Evolutionary conservation across 2,113 vertebrate genomes (phyloP).

Genomic region (Stomatorhinus ivindoensis): DNA sequence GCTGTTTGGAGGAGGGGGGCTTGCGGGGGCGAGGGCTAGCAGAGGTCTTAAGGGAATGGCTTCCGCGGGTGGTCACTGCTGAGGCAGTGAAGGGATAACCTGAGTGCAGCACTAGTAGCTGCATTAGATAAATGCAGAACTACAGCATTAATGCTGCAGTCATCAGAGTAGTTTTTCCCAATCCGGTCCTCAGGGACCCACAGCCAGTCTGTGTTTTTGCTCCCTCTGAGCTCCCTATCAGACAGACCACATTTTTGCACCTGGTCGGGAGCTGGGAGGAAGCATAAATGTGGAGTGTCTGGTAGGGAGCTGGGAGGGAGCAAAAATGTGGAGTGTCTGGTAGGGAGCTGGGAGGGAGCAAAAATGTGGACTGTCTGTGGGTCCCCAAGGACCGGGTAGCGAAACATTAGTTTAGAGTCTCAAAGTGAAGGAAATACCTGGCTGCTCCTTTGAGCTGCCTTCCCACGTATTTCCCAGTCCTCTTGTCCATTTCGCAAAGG

Average conservation of each 20-base stretch:
- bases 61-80: constrained; percentile 44
- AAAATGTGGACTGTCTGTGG: background rate
- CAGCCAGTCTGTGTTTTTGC: background rate
- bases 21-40: constrained; percentile 48
- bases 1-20: background rate
- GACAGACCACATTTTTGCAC: background rate
- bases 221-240: background rate
- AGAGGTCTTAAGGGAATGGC: constrained; percentile 23
- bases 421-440: constrained; percentile 44
- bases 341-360: background rate
- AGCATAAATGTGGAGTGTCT: background rate
- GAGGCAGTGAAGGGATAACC: background rate
- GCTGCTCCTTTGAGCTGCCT: constrained; percentile 38
- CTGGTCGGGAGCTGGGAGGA: background rate
- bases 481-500: constrained; percentile 42
- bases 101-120: background rate
- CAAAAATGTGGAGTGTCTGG: background rate
- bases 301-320: background rate
- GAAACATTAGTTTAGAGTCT: background rate
- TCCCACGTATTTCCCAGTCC: constrained; percentile 47
- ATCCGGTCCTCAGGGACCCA: background rate
- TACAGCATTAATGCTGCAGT: background rate
- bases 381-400: background rate
- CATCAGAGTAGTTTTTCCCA: background rate
- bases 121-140: background rate